Evolutionary conservation across 37 sponge, comb jelly and placozoan genomes (phyloP).

Genomic region (Cladorhizidae sp.): DNA sequence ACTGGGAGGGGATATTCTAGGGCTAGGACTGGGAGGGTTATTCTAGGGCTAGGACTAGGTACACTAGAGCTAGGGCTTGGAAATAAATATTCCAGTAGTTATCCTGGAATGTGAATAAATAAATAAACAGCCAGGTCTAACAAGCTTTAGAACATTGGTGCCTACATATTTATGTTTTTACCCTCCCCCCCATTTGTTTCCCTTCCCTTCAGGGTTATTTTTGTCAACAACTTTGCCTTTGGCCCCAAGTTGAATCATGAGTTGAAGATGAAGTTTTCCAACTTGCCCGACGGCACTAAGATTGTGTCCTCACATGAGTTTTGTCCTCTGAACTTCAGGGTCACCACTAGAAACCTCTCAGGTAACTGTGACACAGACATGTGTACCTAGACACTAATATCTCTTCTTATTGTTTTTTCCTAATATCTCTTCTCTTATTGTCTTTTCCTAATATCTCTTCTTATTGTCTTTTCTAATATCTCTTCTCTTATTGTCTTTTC

Average conservation of each 20-base stretch:
- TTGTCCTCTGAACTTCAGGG: constrained; percentile 93
- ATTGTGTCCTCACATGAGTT: constrained; percentile 95
- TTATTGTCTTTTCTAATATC: too few relatives aligned
- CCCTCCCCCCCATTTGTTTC: background rate
- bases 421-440: too few relatives aligned
- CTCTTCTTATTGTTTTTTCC: too few relatives aligned
- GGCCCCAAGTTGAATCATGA: constrained; percentile 94
- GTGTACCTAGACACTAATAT: too few relatives aligned
- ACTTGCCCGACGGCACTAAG: constrained; percentile 76
- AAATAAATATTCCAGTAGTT: background rate
- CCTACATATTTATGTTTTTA: background rate
- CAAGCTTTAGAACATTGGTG: too few relatives aligned
- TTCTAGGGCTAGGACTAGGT: background rate
- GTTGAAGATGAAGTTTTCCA: constrained; percentile 79
- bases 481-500: too few relatives aligned
- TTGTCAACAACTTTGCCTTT: constrained; percentile 98
- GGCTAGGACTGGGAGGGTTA: too few relatives aligned
- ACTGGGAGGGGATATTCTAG: too few relatives aligned
- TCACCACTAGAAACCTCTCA: constrained; percentile 88
- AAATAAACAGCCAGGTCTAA: too few relatives aligned
- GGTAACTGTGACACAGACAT: too few relatives aligned
- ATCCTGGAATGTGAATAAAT: too few relatives aligned
- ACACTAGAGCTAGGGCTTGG: background rate
- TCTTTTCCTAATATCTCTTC: too few relatives aligned
- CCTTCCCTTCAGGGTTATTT: constrained; percentile 71